A percentile compares a stretch with the other conserved stretches of the same genome.
Evolutionary conservation across 2,888 invertebrate genomes (phyloP).

Genomic region (Itoplectis maculator): DNA sequence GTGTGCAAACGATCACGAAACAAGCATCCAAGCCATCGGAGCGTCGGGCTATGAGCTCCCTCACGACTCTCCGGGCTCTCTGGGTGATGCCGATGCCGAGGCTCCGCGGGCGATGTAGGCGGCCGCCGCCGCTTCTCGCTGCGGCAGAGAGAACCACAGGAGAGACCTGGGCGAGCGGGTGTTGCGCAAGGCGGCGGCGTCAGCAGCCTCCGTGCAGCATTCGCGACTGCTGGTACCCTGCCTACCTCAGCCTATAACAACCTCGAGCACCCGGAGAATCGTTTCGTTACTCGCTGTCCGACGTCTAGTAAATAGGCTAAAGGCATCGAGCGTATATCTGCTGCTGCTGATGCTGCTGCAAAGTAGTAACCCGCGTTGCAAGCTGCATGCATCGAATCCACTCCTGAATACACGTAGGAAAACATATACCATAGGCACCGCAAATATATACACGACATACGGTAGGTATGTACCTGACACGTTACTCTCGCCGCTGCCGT

Average conservation of each 20-base stretch:
- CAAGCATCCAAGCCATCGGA: conserved; percentile 64
- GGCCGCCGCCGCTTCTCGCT: conserved; percentile 72
- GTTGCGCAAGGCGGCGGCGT: conserved; percentile 74
- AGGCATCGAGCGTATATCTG: conserved; percentile 65
- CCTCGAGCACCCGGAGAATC: conserved; percentile 56
- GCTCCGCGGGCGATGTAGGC: conserved; percentile 81
- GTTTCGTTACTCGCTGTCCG: conserved; percentile 73
- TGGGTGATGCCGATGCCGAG: conserved; percentile 59
- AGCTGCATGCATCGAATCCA: conserved; percentile 3
- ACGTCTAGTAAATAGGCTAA: conserved; percentile 76
- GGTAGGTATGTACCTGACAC: conserved; percentile 73
- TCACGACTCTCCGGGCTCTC: conserved; percentile 56
- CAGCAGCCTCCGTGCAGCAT: conserved; percentile 30
- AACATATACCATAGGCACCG: conserved; percentile 3
- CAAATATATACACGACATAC: conserved; percentile 20
- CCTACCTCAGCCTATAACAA: conserved; percentile 29
- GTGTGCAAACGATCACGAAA: conserved; percentile 61
- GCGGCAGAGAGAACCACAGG: background rate
- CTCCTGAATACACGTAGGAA: background rate
- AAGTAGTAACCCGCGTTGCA: conserved; percentile 22
- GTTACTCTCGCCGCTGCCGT: conserved; percentile 57
- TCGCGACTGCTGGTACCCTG: background rate
- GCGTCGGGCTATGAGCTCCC: conserved; percentile 55
- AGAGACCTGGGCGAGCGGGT: conserved; percentile 57
- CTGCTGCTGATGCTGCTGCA: conserved; percentile 16